Percentiles rank a stretch among this genome's conserved stretches.
phyloP scores from a whole-genome alignment of 2,797 vertebrate species.

The Mionectes olivaceus region DNA sequence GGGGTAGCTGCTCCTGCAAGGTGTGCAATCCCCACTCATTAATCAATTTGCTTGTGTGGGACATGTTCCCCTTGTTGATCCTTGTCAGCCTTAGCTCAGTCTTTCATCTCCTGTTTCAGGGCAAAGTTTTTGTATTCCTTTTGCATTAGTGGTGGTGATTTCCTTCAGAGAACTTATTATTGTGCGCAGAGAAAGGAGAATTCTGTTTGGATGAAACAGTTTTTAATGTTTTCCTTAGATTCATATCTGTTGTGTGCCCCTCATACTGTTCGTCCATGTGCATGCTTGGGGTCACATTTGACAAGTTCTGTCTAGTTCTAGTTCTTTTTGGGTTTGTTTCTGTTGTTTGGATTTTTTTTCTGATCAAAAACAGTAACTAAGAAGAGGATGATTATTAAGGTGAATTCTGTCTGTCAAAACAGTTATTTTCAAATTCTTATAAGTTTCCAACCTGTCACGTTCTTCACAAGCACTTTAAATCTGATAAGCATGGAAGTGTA shows the following conservation, averaged over 20 bases:
- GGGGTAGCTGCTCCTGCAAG: neutral
- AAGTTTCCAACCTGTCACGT: neutral
- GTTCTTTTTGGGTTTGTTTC: neutral
- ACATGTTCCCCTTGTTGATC: neutral
- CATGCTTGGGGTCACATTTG: neutral
- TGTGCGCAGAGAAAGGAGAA: neutral
- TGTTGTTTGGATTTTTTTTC: neutral
- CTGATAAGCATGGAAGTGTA: neutral
- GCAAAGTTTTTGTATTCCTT: neutral
- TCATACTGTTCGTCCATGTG: neutral
- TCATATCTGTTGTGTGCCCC: neutral
- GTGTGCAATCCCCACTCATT: neutral
- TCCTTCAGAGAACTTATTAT: neutral
- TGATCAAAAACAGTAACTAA: neutral
- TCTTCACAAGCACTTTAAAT: slow-evolving; percentile 30
- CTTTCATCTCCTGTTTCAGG: neutral
- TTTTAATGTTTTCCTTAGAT: neutral
- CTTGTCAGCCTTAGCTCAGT: neutral
- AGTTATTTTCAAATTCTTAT: neutral
- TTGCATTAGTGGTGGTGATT: neutral
- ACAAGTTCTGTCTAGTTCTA: neutral
- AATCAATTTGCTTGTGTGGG: neutral
- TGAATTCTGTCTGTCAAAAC: neutral
- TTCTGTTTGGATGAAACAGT: neutral
- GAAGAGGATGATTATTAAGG: neutral